Percentiles rank a stretch among this genome's conserved stretches.
phyloP scores from a whole-genome alignment of 2,113 vertebrate species.

The Sphyrna mokarran region DNA sequence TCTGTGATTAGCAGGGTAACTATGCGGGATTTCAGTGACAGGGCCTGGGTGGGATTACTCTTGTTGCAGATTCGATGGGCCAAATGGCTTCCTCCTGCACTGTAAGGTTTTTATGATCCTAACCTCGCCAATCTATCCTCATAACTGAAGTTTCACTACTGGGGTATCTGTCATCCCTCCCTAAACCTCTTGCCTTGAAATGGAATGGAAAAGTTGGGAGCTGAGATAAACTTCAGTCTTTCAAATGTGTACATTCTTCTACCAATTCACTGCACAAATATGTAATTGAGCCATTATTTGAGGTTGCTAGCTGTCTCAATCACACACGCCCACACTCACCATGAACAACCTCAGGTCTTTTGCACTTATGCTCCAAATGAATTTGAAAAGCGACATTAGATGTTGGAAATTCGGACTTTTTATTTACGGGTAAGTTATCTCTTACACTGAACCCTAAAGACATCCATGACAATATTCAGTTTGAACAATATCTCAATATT shows the following conservation, averaged over 20 bases:
- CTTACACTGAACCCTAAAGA: conserved; percentile 56
- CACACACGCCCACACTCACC: neutral
- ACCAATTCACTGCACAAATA: neutral
- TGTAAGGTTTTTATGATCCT: no score
- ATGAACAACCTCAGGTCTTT: neutral
- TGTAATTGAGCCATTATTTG: neutral
- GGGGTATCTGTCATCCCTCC: neutral
- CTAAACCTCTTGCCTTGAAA: neutral
- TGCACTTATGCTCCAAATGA: neutral
- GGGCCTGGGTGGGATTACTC: no score
- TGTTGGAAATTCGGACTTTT: conserved; percentile 57
- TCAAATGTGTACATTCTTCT: neutral
- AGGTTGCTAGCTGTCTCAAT: neutral
- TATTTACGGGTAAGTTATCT: conserved; percentile 57
- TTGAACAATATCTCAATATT: conserved; percentile 47
- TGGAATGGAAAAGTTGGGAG: neutral
- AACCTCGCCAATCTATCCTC: no score
- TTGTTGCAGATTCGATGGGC: no score
- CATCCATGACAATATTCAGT: conserved; percentile 49
- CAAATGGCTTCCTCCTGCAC: no score
- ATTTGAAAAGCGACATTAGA: neutral
- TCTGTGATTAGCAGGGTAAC: no score
- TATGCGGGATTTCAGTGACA: no score
- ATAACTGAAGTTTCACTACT: neutral
- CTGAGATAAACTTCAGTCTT: neutral